Evolutionary conservation across 2,113 vertebrate genomes (phyloP).

Genomic region (Menura novaehollandiae): DNA sequence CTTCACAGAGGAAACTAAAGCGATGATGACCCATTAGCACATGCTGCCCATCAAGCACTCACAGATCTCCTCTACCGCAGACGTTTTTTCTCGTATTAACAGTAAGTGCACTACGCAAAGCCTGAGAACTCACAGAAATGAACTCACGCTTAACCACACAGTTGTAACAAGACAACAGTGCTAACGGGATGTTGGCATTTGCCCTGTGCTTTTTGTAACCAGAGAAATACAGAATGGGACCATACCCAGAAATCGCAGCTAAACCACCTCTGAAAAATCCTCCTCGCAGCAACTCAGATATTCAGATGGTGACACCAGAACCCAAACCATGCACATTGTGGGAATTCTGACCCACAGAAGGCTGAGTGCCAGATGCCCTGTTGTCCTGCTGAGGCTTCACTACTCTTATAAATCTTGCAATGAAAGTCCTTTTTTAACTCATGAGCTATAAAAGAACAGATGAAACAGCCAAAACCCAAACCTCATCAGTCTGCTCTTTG

Average conservation of each 20-base stretch:
- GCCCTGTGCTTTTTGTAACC: not conserved
- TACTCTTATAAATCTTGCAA: not conserved
- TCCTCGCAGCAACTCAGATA: accelerated
- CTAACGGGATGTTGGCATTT: not conserved
- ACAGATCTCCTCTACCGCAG: not conserved
- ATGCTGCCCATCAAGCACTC: not conserved
- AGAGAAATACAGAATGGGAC: not conserved
- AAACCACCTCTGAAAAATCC: not conserved
- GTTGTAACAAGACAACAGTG: not conserved
- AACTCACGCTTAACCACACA: accelerated
- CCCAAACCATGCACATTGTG: accelerated
- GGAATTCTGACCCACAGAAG: not conserved
- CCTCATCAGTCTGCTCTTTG: not conserved
- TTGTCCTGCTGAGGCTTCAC: not conserved
- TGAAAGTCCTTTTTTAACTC: not conserved
- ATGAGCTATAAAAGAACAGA: not conserved
- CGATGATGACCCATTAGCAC: not conserved
- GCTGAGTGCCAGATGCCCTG: not conserved
- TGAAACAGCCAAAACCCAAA: not conserved
- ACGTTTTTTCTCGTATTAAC: not conserved
- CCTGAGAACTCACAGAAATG: not conserved
- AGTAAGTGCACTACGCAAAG: not conserved
- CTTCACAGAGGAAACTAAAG: not conserved
- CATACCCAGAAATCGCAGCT: not conserved
- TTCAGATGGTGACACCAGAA: not conserved